These are phyloP conservation scores for Axea sp. DNA, from an alignment of 2,888 invertebrate genomes.

Conservation along the genomic window DNA sequence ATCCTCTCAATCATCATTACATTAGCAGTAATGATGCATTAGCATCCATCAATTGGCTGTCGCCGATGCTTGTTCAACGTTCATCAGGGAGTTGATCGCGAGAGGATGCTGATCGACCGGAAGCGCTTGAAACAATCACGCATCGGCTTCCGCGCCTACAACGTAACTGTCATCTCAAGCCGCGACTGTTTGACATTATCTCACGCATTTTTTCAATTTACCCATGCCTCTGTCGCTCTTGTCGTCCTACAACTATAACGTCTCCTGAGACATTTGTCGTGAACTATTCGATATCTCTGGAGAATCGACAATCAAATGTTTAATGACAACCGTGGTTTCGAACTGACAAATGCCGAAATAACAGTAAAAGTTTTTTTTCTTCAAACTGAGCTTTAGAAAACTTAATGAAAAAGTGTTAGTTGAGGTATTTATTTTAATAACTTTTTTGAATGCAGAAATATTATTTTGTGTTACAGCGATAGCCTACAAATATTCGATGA, in stretches of 20 bases:
- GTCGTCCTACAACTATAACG: slow-evolving; percentile 8
- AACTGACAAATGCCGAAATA: no score
- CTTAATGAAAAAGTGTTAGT: no score
- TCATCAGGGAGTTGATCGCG: slow-evolving; percentile 67
- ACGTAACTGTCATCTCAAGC: slow-evolving; percentile 66
- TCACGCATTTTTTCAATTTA: slow-evolving; percentile 36
- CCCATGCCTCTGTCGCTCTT: slow-evolving; percentile 6
- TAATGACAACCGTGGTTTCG: slow-evolving; percentile 7
- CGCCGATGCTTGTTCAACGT: slow-evolving; percentile 70
- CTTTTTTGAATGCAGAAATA: no score
- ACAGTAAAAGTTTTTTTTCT: no score
- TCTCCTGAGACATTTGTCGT: slow-evolving; percentile 41
- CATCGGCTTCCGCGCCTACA: slow-evolving; percentile 63
- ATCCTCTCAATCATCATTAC: slow-evolving; percentile 76
- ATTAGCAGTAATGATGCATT: slow-evolving; percentile 75
- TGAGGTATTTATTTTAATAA: no score
- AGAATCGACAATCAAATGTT: slow-evolving; percentile 9
- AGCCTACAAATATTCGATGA: no score
- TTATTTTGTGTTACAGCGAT: no score
- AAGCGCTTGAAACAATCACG: slow-evolving; percentile 71
- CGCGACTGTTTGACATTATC: slow-evolving; percentile 28
- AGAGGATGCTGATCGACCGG: slow-evolving; percentile 65
- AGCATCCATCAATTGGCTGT: slow-evolving; percentile 75
- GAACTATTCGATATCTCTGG: slow-evolving; percentile 21
- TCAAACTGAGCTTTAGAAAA: no score